Evolutionary conservation across 2,113 vertebrate species (phyloP), one percentile per base, ranked within the genome.

Genomic region (Colossoma macropomum): DNA sequence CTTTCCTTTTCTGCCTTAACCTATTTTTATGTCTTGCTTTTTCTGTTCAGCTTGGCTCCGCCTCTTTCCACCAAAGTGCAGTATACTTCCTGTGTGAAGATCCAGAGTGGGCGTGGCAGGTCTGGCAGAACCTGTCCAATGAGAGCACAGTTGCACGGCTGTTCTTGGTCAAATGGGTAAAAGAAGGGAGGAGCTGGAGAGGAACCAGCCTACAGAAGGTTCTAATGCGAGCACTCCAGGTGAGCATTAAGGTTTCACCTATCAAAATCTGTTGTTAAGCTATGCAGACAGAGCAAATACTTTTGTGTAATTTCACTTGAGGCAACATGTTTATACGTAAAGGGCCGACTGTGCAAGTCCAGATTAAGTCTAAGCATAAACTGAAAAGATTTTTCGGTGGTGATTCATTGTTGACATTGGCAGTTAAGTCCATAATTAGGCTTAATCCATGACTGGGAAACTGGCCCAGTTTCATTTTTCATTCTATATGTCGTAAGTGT

Each of bases 21-120:
- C 28, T n/a, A n/a, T 71, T n/a, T 34, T 8, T 0, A 25, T 87
- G 38, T 73, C 0, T 28, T 16, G 45, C 41, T 28, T 17, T 13
- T 17, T 79, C 45, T 81, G n/a, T 28, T 76, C 90, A 98, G 96
- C 86, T 97, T 30, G 97, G 96, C 19, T 89, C 86, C 23, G 88
- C 94, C 0, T 11, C 92, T 34, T 95, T 96, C 76, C 92, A 92
- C 72, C 93, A 94, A 85, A 91, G 65, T 52, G 93, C 93, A 38
- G 87, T 93, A 34, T 45, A 28, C 21, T 96, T 96, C 62, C n/a
- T 94, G 13, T 96, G 95, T 87, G 77, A 15, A 0, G 90, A 92
- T 28, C 8, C 70, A 0, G 19, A 88, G 77, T 60, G 0, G 82
- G 90, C 91, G 0, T 12, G 54, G 3, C 34, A 89, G 4, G 78